A percentile compares a stretch with the other conserved stretches of the same genome.
These are phyloP conservation scores for Accipiter cooperii DNA, from an alignment of 2,113 vertebrate species.

Conservation along the genomic window DNA sequence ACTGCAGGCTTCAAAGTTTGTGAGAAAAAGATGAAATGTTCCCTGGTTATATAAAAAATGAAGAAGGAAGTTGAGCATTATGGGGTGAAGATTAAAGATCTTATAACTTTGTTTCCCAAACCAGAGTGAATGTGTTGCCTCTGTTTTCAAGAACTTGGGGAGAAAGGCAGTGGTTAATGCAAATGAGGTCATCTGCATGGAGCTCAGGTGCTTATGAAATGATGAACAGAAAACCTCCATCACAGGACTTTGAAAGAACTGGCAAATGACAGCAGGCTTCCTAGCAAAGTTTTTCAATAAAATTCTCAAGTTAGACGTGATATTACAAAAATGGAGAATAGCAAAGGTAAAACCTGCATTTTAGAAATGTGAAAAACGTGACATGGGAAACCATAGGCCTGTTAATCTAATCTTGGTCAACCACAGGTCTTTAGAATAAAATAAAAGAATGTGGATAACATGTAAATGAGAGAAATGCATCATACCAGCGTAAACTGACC, in stretches of 20 bases:
- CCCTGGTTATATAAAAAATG: background rate
- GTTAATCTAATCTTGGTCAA: background rate
- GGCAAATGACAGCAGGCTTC: background rate
- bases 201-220: background rate
- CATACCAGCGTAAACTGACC: background rate
- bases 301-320: background rate
- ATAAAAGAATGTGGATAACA: background rate
- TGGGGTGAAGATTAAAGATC: background rate
- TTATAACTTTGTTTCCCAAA: background rate
- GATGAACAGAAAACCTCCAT: background rate
- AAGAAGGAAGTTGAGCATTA: background rate
- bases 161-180: background rate
- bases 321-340: background rate
- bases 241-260: background rate
- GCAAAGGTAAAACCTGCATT: background rate
- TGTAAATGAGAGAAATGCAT: background rate
- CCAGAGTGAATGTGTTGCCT: background rate
- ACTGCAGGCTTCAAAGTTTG: background rate
- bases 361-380: background rate
- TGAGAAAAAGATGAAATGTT: background rate
- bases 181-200: background rate
- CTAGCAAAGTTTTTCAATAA: background rate
- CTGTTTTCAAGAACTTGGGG: background rate
- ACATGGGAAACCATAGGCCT: background rate
- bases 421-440: background rate